phyloP scores from a whole-genome alignment of 2,797 vertebrate genomes.

The Peromyscus attwateri region DNA sequence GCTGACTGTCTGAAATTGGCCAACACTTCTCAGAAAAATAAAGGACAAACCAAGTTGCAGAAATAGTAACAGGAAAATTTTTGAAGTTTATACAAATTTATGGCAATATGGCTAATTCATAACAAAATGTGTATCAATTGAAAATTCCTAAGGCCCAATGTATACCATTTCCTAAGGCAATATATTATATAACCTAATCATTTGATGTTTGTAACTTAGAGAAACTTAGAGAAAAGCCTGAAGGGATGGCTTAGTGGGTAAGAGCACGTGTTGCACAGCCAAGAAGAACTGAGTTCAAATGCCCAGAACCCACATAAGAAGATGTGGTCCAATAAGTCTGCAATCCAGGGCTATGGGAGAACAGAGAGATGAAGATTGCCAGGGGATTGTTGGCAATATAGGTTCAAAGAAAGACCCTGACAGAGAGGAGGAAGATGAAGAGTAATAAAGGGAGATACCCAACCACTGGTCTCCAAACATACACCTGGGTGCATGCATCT shows the following conservation, averaged over 20 bases:
- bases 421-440: not conserved
- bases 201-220: not conserved
- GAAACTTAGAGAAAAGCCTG: not conserved
- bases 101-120: not conserved
- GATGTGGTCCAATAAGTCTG: too few species aligned
- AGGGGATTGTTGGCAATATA: not conserved
- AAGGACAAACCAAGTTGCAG: not conserved
- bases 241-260: not conserved
- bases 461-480: not conserved
- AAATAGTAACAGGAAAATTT: not conserved
- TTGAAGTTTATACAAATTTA: not conserved
- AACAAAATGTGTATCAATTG: not conserved
- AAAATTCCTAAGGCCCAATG: not conserved
- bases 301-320: not conserved
- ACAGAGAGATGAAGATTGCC: not conserved
- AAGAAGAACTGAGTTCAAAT: not conserved
- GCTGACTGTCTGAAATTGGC: not conserved
- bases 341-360: not conserved
- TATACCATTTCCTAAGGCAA: not conserved
- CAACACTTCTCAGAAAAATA: not conserved
- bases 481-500: not conserved
- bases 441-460: not conserved
- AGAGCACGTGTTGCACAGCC: not conserved
- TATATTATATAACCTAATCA: not conserved
- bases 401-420: not conserved